Evolutionary conservation across 1,140 invertebrate genomes (phyloP).

Genomic region (Neelides sp.): DNA sequence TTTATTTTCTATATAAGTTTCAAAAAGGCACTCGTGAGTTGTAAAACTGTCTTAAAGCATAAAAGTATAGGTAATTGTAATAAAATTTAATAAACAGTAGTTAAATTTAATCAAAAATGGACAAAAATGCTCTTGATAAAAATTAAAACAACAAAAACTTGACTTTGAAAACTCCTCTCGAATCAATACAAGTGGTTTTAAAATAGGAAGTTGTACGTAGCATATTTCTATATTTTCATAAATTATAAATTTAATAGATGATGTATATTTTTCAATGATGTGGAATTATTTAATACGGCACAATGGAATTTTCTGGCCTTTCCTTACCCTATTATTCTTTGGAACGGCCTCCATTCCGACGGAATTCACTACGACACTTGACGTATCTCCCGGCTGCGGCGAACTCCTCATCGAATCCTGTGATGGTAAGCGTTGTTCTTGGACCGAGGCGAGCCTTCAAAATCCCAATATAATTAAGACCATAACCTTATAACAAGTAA

Average conservation of each 20-base stretch:
- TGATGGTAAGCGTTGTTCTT: conserved; percentile 73
- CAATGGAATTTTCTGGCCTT: background rate
- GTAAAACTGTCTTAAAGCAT: no score
- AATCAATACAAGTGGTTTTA: background rate
- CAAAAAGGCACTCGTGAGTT: no score
- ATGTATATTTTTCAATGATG: no score
- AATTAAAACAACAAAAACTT: conserved; percentile 2
- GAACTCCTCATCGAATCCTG: conserved; percentile 7
- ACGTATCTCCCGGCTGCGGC: background rate
- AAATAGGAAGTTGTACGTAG: conserved; percentile 6
- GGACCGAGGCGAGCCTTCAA: conserved; percentile 77
- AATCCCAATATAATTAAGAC: conserved; percentile 8
- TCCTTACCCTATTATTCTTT: conserved; percentile 30
- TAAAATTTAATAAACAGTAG: no score
- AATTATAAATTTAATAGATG: background rate
- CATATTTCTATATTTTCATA: conserved; percentile 8
- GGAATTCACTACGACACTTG: background rate
- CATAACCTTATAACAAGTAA: no score
- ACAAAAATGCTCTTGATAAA: background rate
- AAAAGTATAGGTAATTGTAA: no score
- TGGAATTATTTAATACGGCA: conserved; percentile 22
- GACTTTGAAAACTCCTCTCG: background rate
- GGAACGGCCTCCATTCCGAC: conserved; percentile 6
- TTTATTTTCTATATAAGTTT: no score
- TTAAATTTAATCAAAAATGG: background rate